A percentile compares a stretch with the other conserved stretches of the same genome.
Evolutionary conservation across 1,140 invertebrate genomes (phyloP).

Genomic region (Microplitis demolitor): DNA sequence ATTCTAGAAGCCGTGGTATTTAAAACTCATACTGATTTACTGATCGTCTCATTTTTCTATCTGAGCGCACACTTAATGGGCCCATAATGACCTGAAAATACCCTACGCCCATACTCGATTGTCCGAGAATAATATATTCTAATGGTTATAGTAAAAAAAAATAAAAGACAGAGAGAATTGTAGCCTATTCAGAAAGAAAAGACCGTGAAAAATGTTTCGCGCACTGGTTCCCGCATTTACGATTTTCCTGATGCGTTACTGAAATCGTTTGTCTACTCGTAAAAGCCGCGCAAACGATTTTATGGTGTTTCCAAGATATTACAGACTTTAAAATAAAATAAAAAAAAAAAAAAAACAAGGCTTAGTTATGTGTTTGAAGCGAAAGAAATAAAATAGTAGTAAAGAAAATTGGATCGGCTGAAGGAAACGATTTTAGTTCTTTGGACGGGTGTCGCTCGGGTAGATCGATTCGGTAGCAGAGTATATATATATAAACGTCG

Average conservation of each 20-base stretch:
- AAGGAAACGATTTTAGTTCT: conserved; percentile 33
- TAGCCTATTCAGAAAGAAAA: background rate
- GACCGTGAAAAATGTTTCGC: conserved; percentile 6
- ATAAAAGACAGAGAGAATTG: background rate
- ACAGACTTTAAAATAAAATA: background rate
- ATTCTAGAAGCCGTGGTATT: background rate
- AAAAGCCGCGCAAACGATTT: background rate
- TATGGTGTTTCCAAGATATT: background rate
- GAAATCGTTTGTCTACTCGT: conserved; percentile 6
- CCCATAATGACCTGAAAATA: conserved; percentile 5
- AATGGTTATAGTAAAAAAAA: no score
- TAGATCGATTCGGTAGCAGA: background rate
- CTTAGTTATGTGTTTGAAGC: background rate
- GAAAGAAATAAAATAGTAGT: background rate
- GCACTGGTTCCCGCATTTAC: background rate
- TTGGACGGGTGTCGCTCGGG: background rate
- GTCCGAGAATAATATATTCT: background rate
- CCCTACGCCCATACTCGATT: background rate
- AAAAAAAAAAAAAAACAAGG: background rate
- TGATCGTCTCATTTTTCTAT: background rate
- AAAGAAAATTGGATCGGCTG: conserved; percentile 29
- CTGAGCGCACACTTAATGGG: conserved; percentile 1
- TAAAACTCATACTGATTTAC: background rate
- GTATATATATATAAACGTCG: conserved; percentile 28
- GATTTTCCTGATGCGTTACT: background rate